Evolutionary conservation across 1,140 invertebrate species (phyloP), one percentile per base, ranked within the genome.

Genomic region (Cheumatopsyche charites): DNA sequence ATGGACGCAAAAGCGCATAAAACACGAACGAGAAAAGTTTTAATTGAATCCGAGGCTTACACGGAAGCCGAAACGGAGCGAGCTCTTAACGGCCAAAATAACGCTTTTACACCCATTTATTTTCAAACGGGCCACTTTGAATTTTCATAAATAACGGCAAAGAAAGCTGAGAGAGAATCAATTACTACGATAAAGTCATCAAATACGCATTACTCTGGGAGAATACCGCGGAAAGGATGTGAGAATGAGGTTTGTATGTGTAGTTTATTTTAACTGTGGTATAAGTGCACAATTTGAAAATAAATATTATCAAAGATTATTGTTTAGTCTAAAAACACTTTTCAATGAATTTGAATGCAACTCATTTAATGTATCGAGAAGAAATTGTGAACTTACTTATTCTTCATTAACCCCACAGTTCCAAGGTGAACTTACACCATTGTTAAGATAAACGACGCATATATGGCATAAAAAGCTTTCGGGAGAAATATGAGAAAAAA

Each of bases 11-110:
- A 23, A 26, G 55, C 55, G 49, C 12, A 19, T 25, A 26, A 58
- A 58, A 58, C 13, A 19, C 19, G 13, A 25, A 58, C 55, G 55
- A 26, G 21, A 9, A 58, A 58, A 58, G 55, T 58, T 58, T 58
- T 58, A 58, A 58, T 58, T 58, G 55, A 58, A 58, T 58, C 21
- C 21, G 55, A 58, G 23, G 55, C 55, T 58, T 58, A 58, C 21
- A 58, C 55, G 55, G 55, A 58, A 58, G 55, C 55, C 21, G 55
- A 58, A 26, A 58, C 23, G 55, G 12, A n/a, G 49, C 17, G 29
- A 55, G 49, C 49, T 55, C 21, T 55, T 55, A 55, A 55, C 49
- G 49, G 21, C 55, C 55, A 58, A 58, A 25, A 58, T 58, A 58
- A 58, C 55, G 23, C 19, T 58, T 58, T 23, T 21, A 25, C 19